These are phyloP conservation scores for Stigmatopora nigra DNA, from an alignment of 2,113 vertebrate species.

Conservation along the genomic window DNA sequence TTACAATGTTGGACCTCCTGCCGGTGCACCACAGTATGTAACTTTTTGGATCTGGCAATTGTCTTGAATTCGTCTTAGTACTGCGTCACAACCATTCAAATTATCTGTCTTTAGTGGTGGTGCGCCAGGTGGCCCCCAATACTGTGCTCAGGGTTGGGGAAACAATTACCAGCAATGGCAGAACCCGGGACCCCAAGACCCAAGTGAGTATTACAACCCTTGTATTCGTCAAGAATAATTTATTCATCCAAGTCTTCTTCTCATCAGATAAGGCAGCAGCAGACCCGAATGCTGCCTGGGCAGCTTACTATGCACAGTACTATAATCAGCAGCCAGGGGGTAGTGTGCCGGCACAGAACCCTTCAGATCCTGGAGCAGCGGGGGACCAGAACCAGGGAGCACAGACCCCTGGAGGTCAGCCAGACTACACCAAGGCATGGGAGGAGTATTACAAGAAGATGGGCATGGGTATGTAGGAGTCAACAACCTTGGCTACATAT, in stretches of 20 bases:
- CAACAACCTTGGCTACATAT: neutral
- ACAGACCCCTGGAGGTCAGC: constrained; percentile 74
- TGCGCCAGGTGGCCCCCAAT: constrained; percentile 78
- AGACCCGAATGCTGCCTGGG: constrained; percentile 87
- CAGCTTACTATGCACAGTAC: constrained; percentile 89
- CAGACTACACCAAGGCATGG: constrained; percentile 92
- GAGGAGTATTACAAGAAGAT: constrained; percentile 94
- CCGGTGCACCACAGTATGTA: constrained; percentile 83
- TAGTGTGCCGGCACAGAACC: constrained; percentile 71
- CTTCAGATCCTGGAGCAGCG: constrained; percentile 70
- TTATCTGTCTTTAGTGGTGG: constrained; percentile 64
- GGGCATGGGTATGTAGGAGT: constrained; percentile 64
- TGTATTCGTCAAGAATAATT: neutral
- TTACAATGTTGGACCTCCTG: constrained; percentile 82
- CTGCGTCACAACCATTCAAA: neutral
- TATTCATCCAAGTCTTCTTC: neutral
- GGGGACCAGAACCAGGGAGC: constrained; percentile 71
- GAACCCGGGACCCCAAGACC: constrained; percentile 80
- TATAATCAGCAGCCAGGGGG: constrained; percentile 83
- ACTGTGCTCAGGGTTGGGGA: constrained; percentile 84
- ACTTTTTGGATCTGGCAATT: neutral
- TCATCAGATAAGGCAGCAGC: constrained; percentile 76
- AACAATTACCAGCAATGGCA: constrained; percentile 86
- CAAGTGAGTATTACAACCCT: constrained; percentile 69
- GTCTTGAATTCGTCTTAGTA: neutral